Conservation (phyloP, 2,113 vertebrate genomes). For the Hassar affinis region DNA sequence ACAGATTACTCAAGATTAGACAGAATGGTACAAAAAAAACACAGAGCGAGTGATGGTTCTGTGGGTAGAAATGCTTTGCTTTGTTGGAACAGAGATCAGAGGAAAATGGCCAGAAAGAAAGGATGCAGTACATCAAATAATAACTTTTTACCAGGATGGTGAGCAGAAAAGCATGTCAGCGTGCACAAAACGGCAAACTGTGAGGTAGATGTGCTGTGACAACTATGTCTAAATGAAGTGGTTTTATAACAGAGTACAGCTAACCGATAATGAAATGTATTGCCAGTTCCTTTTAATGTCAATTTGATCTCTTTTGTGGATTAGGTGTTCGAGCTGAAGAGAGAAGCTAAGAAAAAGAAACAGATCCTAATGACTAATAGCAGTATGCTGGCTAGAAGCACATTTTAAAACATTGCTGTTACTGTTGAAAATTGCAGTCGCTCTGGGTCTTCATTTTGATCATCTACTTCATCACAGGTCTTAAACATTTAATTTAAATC, state of each 20-base stretch:
- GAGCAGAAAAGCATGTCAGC: no score
- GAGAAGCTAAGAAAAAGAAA: background rate
- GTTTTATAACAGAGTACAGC: background rate
- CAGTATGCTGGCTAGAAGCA: constrained; percentile 1
- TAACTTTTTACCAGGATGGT: no score
- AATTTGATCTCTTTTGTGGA: background rate
- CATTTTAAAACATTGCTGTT: constrained; percentile 38
- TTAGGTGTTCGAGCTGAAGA: background rate
- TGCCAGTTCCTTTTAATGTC: background rate
- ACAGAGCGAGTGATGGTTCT: no score
- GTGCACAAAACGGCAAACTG: no score
- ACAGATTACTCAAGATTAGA: no score
- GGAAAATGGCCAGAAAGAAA: no score
- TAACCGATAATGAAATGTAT: background rate
- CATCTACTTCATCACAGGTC: background rate
- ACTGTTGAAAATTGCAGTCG: constrained; percentile 27
- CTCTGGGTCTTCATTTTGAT: constrained; percentile 3
- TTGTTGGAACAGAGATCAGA: no score
- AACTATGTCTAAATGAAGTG: no score
- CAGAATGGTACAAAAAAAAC: no score
- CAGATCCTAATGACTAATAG: background rate
- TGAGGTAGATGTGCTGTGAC: no score
- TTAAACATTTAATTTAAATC: constrained; percentile 6
- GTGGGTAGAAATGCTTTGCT: no score
- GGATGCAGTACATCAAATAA: no score